Conservation (phyloP, 2,888 invertebrate genomes). For the Synergus umbraculus region DNA sequence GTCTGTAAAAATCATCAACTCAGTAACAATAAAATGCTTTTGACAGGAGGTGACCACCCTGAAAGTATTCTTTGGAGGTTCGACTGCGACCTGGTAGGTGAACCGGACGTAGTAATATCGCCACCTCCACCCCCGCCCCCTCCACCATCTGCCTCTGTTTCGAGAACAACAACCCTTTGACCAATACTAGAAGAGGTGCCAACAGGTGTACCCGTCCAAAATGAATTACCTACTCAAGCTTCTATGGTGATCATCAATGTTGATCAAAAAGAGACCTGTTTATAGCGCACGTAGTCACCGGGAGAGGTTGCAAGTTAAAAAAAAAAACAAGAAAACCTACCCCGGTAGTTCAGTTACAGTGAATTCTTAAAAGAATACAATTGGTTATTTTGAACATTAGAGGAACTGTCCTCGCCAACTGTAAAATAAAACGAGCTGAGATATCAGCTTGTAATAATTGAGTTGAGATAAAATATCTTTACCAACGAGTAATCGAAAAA, state of each 20-base stretch:
- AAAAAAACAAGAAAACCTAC: neutral
- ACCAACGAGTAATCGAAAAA: conserved; percentile 8
- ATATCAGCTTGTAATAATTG: neutral
- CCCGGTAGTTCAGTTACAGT: conserved; percentile 29
- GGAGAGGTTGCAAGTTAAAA: conserved; percentile 45
- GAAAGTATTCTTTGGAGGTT: conserved; percentile 76
- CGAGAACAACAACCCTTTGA: conserved; percentile 75
- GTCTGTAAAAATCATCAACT: neutral
- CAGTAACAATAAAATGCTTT: neutral
- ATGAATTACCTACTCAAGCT: conserved; percentile 69
- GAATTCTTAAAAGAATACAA: conserved; percentile 4
- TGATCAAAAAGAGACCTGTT: conserved; percentile 73
- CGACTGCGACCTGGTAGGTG: conserved; percentile 75
- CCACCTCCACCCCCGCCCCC: conserved; percentile 69
- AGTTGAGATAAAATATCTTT: conserved; percentile 23
- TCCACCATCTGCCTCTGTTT: conserved; percentile 70
- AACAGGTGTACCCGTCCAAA: conserved; percentile 71
- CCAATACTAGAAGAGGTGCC: conserved; percentile 76
- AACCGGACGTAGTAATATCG: conserved; percentile 75
- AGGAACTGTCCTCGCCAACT: neutral
- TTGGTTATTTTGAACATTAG: conserved; percentile 27
- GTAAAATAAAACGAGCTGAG: conserved; percentile 12
- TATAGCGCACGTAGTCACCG: conserved; percentile 72
- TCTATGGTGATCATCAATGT: conserved; percentile 69
- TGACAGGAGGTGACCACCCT: conserved; percentile 76